Conservation (phyloP, 2,113 vertebrate genomes). For the Aegotheles bennettii region DNA sequence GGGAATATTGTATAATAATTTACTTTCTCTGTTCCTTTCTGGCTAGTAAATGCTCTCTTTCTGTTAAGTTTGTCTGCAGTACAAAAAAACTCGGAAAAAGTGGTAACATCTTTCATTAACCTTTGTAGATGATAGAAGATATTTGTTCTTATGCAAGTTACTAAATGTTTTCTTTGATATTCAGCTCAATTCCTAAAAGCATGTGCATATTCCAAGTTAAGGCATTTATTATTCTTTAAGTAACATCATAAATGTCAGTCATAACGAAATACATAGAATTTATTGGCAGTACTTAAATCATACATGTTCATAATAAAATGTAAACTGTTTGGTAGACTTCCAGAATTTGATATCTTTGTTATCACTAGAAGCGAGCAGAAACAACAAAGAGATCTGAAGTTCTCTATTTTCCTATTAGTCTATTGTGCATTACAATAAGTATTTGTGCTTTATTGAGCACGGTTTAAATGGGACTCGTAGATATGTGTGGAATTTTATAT, state of each 20-base stretch:
- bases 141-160: constrained; percentile 9
- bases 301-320: not conserved
- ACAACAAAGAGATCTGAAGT: not conserved
- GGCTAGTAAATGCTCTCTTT: not conserved
- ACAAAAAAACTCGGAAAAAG: not conserved
- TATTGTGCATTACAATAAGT: not conserved
- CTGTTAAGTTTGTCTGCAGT: not conserved
- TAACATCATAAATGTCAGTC: constrained; percentile 31
- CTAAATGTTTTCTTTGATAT: constrained; percentile 17
- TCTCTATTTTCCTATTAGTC: not conserved
- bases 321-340: constrained; percentile 29
- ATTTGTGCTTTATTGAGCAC: not conserved
- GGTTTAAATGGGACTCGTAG: not conserved
- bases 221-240: constrained; percentile 37
- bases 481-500: not conserved
- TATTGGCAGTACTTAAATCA: constrained; percentile 33
- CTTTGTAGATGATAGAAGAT: not conserved
- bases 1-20: not conserved
- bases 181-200: not conserved
- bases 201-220: not conserved
- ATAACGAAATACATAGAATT: not conserved
- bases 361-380: not conserved
- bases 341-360: constrained; percentile 20
- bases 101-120: not conserved
- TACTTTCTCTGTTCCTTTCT: not conserved